A percentile compares a stretch with the other conserved stretches of the same genome.
Evolutionary conservation across 2,888 invertebrate genomes (phyloP).

Genomic region (Drosophila picticornis): DNA sequence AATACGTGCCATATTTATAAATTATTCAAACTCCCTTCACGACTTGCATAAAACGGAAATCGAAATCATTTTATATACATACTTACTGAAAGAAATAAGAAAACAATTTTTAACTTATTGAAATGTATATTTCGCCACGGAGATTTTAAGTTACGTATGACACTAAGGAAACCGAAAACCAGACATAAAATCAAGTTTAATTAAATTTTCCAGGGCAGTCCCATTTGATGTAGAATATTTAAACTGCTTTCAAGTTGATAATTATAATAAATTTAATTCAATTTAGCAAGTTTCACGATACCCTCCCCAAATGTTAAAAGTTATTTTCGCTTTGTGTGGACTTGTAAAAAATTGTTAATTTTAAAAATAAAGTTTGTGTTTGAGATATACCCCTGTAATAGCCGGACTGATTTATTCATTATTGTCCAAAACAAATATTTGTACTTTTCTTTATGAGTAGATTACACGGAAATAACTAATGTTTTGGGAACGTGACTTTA

Average conservation of each 20-base stretch:
- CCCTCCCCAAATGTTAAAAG: background rate
- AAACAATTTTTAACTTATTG: background rate
- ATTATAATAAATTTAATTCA: background rate
- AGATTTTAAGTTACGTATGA: background rate
- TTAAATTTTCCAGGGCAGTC: background rate
- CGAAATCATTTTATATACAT: background rate
- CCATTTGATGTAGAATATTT: slow-evolving; percentile 2
- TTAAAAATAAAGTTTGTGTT: background rate
- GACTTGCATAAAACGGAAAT: background rate
- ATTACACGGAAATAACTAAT: slow-evolving; percentile 44
- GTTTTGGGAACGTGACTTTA: slow-evolving; percentile 46
- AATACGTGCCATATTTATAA: background rate
- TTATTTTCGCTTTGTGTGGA: background rate
- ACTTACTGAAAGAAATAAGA: too few relatives aligned
- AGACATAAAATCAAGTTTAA: background rate
- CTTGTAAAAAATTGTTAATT: background rate
- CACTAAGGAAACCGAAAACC: background rate
- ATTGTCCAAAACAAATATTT: slow-evolving; percentile 39
- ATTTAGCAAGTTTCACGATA: background rate
- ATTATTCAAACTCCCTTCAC: background rate
- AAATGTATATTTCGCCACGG: background rate
- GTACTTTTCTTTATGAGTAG: slow-evolving; percentile 13
- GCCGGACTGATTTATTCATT: slow-evolving; percentile 20
- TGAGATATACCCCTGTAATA: background rate
- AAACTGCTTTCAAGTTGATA: background rate